A percentile compares a stretch with the other conserved stretches of the same genome.
Conservation (phyloP, 2,797 vertebrate genomes). For the Loris lydekkerianus region DNA sequence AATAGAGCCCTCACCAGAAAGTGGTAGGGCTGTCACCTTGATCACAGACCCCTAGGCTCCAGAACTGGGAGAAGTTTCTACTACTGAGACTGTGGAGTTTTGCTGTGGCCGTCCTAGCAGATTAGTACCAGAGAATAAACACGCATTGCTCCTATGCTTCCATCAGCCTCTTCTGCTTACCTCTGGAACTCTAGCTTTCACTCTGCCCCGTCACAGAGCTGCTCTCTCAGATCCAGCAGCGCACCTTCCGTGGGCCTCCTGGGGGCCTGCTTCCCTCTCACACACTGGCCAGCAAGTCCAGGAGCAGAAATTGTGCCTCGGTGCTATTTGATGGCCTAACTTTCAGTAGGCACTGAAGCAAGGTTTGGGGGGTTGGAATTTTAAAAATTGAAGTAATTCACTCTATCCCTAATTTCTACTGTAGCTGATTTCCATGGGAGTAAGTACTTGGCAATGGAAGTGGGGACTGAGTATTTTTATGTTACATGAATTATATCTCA, state of each 20-base stretch:
- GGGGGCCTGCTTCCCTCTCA: neutral
- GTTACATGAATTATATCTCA: constrained; percentile 18
- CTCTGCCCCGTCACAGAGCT: neutral
- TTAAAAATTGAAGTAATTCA: neutral
- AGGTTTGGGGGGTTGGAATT: neutral
- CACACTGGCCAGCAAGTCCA: neutral
- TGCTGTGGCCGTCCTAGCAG: neutral
- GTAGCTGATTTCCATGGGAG: neutral
- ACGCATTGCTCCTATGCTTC: neutral
- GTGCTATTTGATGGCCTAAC: neutral
- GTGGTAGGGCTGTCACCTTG: neutral
- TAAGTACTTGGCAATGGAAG: neutral
- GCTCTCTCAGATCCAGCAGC: neutral
- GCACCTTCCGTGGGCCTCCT: neutral
- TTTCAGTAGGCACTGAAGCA: neutral
- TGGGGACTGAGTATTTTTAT: neutral
- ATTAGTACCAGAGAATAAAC: neutral
- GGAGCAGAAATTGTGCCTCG: neutral
- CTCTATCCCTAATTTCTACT: neutral
- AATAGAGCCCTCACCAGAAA: neutral
- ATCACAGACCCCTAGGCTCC: neutral
- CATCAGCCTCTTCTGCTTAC: neutral
- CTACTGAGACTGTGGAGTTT: neutral
- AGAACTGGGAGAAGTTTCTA: neutral
- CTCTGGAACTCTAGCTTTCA: neutral